Base-by-base conservation (phyloP, 2,113 vertebrate species). In the Pan paniscus region DNA sequence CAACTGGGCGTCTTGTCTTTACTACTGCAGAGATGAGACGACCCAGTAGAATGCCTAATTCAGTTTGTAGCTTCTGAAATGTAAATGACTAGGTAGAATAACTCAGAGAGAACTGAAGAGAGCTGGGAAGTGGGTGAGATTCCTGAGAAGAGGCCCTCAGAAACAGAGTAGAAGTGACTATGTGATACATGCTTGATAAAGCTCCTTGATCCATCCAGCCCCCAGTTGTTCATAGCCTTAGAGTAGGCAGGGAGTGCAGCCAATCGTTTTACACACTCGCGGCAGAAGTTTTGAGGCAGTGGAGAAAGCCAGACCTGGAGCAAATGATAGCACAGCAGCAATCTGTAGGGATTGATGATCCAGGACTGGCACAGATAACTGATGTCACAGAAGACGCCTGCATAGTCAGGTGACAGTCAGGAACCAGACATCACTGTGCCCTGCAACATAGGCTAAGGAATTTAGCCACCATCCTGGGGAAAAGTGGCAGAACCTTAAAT, bases 141-240 rank as follows among this genome's bases (percentile, higher is more conserved):
- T 85, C 3, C 80, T 70, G 8, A n/a, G 40, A 84, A 76, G 23
- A 16, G 5, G 0, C 6, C 6, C 43, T 61, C 27, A 61, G 43
- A 14, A 68, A 86, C 27, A 55, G 18, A 64, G 8, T 35, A 20
- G 32, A 57, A 73, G 17, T 50, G 5, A 9, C 48, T 18, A 12
- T 5, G 6, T 7, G 38, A 13, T 13, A 16, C 10, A 8, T 8
- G 20, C 3, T 16, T 70, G 59, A 55, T 40, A 40, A 6, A 81
- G 13, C 8, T 25, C 35, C 2, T 7, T 64, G 61, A 64, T 32
- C 5, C 8, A 1, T 13, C 8, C 25, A 6, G 22, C 3, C 17
- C 6, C 40, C 12, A n/a, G 10, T 27, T 82, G 50, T 50, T 20
- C 46, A 55, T 0, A 20, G 64, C 17, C 78, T 78, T 20, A 43